Percentiles rank a stretch among this genome's conserved stretches.
phyloP scores from a whole-genome alignment of 2,113 vertebrate genomes.

The Emydocephalus ijimae region DNA sequence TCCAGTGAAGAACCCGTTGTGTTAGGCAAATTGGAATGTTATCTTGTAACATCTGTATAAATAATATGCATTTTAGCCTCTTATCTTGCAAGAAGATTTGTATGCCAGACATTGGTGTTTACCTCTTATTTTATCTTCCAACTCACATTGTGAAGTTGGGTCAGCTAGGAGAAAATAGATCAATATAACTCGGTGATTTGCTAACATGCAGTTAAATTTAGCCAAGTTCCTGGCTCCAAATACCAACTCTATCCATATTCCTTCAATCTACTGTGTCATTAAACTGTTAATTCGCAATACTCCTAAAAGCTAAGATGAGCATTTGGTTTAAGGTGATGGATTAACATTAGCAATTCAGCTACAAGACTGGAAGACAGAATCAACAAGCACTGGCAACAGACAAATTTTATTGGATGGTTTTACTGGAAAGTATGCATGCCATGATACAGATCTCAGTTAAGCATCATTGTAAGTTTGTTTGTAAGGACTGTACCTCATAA shows the following conservation, averaged over 20 bases:
- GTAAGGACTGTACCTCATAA: constrained; percentile 68
- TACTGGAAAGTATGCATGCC: background rate
- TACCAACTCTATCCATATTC: background rate
- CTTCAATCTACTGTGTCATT: background rate
- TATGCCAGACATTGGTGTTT: background rate
- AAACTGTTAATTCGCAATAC: background rate
- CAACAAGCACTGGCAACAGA: background rate
- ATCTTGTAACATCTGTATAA: background rate
- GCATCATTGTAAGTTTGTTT: background rate
- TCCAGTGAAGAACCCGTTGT: background rate
- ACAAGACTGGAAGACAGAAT: background rate
- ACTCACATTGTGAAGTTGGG: background rate
- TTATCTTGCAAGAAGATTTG: background rate
- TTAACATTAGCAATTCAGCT: background rate
- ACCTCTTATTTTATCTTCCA: background rate
- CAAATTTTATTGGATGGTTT: background rate
- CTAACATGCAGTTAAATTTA: background rate
- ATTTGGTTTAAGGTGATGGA: background rate
- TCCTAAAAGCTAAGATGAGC: background rate
- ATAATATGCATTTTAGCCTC: background rate
- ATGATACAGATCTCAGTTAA: background rate
- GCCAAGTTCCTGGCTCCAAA: background rate
- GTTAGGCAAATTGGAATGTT: background rate
- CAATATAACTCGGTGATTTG: background rate
- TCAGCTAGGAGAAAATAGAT: background rate